phyloP scores from a whole-genome alignment of 2,797 vertebrate species.

The Tokudaia tokunoshimensis region DNA sequence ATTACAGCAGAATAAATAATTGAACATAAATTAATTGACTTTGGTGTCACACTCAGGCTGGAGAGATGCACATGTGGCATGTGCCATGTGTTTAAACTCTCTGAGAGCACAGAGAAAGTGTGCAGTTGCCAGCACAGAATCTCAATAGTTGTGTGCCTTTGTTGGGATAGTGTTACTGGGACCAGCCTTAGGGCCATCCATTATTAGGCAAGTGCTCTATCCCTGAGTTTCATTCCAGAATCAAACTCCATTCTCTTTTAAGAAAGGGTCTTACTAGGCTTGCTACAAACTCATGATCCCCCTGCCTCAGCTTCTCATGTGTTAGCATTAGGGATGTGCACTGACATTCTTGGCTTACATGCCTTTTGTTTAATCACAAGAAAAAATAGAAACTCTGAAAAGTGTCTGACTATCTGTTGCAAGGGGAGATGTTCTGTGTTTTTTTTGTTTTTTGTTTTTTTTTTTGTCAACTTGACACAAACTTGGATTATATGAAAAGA shows the following conservation, averaged over 20 bases:
- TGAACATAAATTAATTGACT: constrained; percentile 65
- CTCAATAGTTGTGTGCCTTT: background rate
- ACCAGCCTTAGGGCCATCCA: background rate
- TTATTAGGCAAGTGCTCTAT: background rate
- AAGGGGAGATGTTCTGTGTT: background rate
- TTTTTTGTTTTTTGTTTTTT: background rate
- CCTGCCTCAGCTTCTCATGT: background rate
- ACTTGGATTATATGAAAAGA: background rate
- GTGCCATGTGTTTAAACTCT: background rate
- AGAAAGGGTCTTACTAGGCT: background rate
- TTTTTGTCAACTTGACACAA: background rate
- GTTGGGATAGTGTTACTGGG: background rate
- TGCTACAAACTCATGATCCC: background rate
- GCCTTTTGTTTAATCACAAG: background rate
- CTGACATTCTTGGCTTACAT: background rate
- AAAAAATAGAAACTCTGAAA: background rate
- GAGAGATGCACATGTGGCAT: background rate
- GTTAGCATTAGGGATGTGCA: background rate
- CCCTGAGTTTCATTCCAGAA: background rate
- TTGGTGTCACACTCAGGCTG: constrained; percentile 59
- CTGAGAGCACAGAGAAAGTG: background rate
- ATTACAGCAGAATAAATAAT: constrained; percentile 77
- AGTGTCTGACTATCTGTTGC: background rate
- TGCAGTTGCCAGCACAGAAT: background rate
- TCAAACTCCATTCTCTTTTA: background rate